A percentile compares a stretch with the other conserved stretches of the same genome.
These are phyloP conservation scores for Megastigmus dorsalis DNA, from an alignment of 2,888 invertebrate species.

Conservation along the genomic window DNA sequence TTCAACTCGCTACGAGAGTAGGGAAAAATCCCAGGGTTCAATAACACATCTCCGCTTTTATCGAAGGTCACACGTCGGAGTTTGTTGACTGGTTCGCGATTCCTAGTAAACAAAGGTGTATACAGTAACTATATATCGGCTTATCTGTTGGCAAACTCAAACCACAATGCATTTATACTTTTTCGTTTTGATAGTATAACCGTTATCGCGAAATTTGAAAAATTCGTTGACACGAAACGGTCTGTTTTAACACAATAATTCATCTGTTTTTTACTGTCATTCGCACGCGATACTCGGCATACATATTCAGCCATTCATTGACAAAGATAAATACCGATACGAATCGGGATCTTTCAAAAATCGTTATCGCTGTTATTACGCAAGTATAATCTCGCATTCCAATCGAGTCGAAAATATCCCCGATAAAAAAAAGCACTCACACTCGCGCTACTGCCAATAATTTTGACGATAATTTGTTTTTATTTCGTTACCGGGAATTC, in stretches of 20 bases:
- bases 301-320: neutral
- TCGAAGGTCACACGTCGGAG: conserved; percentile 17
- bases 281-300: neutral
- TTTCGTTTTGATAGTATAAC: neutral
- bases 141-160: conserved; percentile 10
- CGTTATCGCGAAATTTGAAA: too few relatives aligned
- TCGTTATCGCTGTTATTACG: conserved; percentile 18
- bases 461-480: conserved; percentile 37
- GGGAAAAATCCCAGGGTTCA: conserved; percentile 43
- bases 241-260: too few relatives aligned
- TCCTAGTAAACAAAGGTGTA: conserved; percentile 38
- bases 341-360: neutral
- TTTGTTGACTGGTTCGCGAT: conserved; percentile 36
- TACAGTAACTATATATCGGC: neutral
- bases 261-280: neutral
- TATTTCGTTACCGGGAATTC: conserved; percentile 35
- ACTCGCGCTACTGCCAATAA: neutral
- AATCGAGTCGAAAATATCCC: neutral
- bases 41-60: conserved; percentile 37
- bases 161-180: neutral
- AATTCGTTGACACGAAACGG: too few relatives aligned
- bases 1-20: too few relatives aligned
- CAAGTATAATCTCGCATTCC: conserved; percentile 25
- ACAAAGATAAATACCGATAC: conserved; percentile 5
- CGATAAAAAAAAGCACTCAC: conserved; percentile 36